Evolutionary conservation across 2,888 invertebrate species (phyloP).

Genomic region (Malthinus flaveolus): DNA sequence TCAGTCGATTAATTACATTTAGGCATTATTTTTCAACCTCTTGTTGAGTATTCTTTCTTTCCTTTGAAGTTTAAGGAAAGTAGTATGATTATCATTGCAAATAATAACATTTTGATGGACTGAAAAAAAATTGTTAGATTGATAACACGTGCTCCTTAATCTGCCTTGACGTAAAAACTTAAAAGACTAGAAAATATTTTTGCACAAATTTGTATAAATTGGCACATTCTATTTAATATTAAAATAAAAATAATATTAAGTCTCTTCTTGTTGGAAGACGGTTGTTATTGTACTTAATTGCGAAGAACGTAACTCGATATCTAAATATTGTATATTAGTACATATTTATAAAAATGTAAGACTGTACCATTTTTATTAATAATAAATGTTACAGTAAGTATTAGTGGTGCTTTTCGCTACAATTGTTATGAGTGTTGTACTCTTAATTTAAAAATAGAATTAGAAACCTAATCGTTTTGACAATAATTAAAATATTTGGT

Average conservation of each 20-base stretch:
- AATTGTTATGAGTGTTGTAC: no score
- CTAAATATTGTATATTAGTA: constrained; percentile 13
- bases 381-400: neutral
- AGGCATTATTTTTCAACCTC: neutral
- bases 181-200: constrained; percentile 23
- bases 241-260: constrained; percentile 9
- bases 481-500: no score
- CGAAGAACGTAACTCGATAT: constrained; percentile 15
- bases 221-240: constrained; percentile 14
- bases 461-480: no score
- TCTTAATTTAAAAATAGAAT: no score
- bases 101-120: constrained; percentile 17
- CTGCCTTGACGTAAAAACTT: constrained; percentile 20
- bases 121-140: constrained; percentile 6
- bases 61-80: neutral
- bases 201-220: constrained; percentile 21
- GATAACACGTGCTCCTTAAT: constrained; percentile 10
- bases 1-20: neutral
- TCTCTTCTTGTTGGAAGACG: constrained; percentile 16
- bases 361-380: constrained; percentile 1
- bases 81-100: neutral
- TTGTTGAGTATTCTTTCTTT: neutral
- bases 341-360: constrained; percentile 15
- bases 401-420: no score
- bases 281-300: constrained; percentile 27